Evolutionary conservation across 2,888 invertebrate genomes (phyloP).

Genomic region (Drosophila siamana): DNA sequence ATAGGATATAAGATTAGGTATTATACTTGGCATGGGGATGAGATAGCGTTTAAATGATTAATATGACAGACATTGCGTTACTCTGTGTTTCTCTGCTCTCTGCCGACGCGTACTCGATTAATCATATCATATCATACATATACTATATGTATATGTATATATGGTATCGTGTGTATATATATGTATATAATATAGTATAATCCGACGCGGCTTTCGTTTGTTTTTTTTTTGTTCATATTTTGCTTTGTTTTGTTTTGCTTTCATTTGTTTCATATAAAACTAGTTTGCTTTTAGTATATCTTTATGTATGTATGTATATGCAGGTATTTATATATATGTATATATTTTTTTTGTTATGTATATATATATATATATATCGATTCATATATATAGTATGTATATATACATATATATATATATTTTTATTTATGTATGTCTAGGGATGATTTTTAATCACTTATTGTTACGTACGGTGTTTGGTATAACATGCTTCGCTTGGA

Average conservation of each 20-base stretch:
- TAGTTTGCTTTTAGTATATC: slow-evolving; percentile 42
- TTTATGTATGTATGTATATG: slow-evolving; percentile 31
- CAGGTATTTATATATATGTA: slow-evolving; percentile 34
- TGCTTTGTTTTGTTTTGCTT: neutral
- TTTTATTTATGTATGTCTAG: slow-evolving; percentile 66
- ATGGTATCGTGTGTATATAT: slow-evolving; percentile 8
- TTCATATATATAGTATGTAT: slow-evolving; percentile 41
- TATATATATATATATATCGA: slow-evolving; percentile 50
- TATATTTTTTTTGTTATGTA: slow-evolving; percentile 30
- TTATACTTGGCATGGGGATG: slow-evolving; percentile 35
- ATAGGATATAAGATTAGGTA: slow-evolving; percentile 35
- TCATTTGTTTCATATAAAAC: slow-evolving; percentile 55
- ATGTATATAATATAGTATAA: slow-evolving; percentile 33
- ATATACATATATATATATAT: slow-evolving; percentile 28
- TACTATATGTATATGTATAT: slow-evolving; percentile 19
- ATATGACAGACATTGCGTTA: slow-evolving; percentile 46
- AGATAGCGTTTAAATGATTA: slow-evolving; percentile 34
- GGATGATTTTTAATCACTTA: slow-evolving; percentile 84
- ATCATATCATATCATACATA: slow-evolving; percentile 32
- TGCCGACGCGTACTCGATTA: slow-evolving; percentile 18
- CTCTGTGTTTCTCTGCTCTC: slow-evolving; percentile 4
- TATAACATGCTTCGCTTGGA: slow-evolving; percentile 74
- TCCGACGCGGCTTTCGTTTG: slow-evolving; percentile 27
- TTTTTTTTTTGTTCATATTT: neutral
- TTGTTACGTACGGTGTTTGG: slow-evolving; percentile 84